These are phyloP conservation scores for Gnathonemus longibarbis DNA, from an alignment of 2,113 vertebrate species.

Conservation along the genomic window DNA sequence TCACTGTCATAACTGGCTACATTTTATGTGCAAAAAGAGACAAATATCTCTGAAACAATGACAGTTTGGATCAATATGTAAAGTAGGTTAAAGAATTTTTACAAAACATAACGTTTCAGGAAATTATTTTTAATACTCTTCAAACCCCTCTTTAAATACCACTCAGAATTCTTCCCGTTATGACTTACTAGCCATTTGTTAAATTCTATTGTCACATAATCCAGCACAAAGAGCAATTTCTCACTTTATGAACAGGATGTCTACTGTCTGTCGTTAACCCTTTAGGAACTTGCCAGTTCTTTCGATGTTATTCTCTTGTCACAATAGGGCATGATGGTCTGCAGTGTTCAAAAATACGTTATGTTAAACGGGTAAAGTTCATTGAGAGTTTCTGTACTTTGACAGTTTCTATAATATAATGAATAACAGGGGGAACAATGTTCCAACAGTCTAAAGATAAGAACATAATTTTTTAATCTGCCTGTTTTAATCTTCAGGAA, in stretches of 20 bases:
- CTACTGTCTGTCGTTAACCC: conserved; percentile 10
- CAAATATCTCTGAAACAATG: neutral
- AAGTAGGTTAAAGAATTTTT: neutral
- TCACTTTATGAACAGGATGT: conserved; percentile 15
- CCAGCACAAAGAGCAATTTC: neutral
- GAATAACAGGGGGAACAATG: neutral
- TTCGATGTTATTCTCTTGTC: conserved; percentile 27
- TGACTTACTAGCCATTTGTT: neutral
- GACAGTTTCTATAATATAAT: neutral
- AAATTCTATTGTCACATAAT: neutral
- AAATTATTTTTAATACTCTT: neutral
- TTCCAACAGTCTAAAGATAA: neutral
- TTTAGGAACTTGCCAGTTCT: neutral
- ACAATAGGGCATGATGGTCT: neutral
- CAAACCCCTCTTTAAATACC: neutral
- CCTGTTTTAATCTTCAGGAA: neutral
- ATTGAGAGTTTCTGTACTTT: neutral
- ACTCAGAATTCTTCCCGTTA: neutral
- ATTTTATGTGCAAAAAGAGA: neutral
- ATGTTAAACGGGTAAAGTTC: neutral
- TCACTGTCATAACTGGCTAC: neutral
- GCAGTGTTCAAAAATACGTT: neutral
- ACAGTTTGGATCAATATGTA: neutral
- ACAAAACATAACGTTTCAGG: neutral
- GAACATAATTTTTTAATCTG: neutral